Evolutionary conservation across 2,888 invertebrate genomes (phyloP).

Genomic region (Seira ritae): DNA sequence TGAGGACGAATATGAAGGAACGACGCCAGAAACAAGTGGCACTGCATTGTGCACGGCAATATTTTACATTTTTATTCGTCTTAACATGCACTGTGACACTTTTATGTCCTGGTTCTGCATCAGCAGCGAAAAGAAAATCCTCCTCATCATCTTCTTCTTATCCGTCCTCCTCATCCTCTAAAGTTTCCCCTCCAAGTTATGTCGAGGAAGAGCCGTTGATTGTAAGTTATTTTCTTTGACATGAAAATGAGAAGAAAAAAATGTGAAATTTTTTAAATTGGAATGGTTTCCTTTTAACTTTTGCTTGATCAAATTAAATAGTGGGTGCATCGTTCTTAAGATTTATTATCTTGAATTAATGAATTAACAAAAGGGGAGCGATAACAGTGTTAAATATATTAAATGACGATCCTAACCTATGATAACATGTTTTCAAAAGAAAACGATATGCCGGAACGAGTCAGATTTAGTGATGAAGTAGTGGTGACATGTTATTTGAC

Average conservation of each 20-base stretch:
- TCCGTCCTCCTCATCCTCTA: neutral
- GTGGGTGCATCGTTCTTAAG: too few relatives aligned
- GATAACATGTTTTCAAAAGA: neutral
- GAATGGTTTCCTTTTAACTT: neutral
- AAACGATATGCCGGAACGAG: neutral
- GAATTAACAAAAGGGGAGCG: neutral
- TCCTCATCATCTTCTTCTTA: too few relatives aligned
- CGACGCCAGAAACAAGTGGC: neutral
- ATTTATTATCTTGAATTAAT: neutral
- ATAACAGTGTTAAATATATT: neutral
- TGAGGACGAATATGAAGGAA: neutral
- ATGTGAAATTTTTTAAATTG: neutral
- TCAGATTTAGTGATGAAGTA: neutral
- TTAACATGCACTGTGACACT: slow-evolving; percentile 30
- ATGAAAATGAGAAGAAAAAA: neutral
- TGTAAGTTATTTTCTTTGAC: slow-evolving; percentile 15
- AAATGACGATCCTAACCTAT: neutral
- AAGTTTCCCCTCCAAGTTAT: neutral
- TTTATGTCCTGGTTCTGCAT: slow-evolving; percentile 43
- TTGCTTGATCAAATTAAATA: neutral
- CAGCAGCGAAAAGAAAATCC: slow-evolving; percentile 5
- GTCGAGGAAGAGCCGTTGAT: slow-evolving; percentile 11
- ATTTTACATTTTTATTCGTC: neutral
- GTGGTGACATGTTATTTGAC: neutral
- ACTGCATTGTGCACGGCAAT: neutral